Conservation (phyloP, 2,797 vertebrate species). For the Argya squamiceps region DNA sequence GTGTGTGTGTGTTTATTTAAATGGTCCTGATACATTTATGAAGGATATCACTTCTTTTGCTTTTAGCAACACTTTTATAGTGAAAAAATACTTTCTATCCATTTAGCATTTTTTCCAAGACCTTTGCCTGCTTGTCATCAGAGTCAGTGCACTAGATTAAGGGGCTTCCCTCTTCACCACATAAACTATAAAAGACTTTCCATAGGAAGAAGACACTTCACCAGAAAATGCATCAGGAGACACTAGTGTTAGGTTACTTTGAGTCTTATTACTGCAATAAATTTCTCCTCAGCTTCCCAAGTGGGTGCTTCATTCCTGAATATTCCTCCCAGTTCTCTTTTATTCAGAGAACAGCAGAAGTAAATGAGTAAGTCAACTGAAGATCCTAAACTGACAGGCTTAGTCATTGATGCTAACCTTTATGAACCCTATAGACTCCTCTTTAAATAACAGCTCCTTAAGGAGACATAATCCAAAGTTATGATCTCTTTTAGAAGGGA, state of each 20-base stretch:
- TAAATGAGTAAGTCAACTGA: constrained; percentile 24
- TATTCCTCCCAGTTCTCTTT: constrained; percentile 16
- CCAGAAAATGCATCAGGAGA: background rate
- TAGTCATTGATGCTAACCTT: constrained; percentile 35
- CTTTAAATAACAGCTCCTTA: constrained; percentile 40
- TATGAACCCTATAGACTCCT: background rate
- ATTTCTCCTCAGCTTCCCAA: constrained; percentile 3
- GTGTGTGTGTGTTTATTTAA: background rate
- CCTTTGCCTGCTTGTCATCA: background rate
- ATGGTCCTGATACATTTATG: background rate
- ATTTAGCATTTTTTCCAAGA: background rate
- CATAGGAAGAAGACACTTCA: background rate
- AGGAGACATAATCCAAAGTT: background rate
- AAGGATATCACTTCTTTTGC: rapidly evolving
- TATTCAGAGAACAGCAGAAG: constrained; percentile 7
- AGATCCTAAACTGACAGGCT: constrained; percentile 17
- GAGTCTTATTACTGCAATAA: constrained; percentile 29
- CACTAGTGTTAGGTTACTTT: background rate
- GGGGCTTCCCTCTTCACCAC: background rate
- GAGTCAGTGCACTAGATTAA: background rate
- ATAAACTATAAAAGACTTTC: background rate
- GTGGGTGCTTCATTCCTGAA: constrained; percentile 1
- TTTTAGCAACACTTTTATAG: background rate
- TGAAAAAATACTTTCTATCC: background rate
- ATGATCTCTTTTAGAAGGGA: background rate